phyloP scores from a whole-genome alignment of 2,113 vertebrate genomes.

The Manacus vitellinus region DNA sequence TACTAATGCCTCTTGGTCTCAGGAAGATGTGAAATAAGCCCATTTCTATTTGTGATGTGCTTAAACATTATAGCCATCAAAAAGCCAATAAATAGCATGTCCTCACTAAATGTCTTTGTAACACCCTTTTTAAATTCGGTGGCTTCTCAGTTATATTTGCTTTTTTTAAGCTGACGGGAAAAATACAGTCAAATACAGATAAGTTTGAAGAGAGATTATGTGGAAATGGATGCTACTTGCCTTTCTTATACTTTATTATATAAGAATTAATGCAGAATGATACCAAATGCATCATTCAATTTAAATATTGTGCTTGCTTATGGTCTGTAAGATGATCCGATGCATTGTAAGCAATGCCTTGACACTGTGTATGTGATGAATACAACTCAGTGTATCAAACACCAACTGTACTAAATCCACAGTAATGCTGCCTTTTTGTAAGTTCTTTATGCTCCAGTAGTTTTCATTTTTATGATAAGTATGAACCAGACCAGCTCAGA shows the following conservation, averaged over 20 bases:
- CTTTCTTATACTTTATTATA: slow-evolving; percentile 48
- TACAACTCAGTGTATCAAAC: slow-evolving; percentile 51
- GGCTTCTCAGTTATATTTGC: not conserved
- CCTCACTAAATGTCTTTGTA: not conserved
- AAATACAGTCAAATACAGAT: slow-evolving; percentile 33
- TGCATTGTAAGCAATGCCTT: slow-evolving; percentile 54
- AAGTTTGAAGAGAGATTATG: slow-evolving; percentile 50
- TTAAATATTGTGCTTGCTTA: slow-evolving; percentile 44
- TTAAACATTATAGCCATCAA: slow-evolving; percentile 11
- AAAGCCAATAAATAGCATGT: slow-evolving; percentile 5
- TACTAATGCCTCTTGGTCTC: not conserved
- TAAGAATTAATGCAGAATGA: slow-evolving; percentile 51
- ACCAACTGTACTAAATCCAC: slow-evolving; percentile 56
- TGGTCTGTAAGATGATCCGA: slow-evolving; percentile 11
- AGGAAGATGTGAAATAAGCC: slow-evolving; percentile 23
- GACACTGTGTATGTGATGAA: slow-evolving; percentile 44
- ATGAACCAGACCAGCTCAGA: slow-evolving; percentile 10
- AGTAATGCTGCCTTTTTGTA: slow-evolving; percentile 57
- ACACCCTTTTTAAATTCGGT: slow-evolving; percentile 8
- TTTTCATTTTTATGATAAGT: slow-evolving; percentile 65
- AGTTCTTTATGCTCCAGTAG: slow-evolving; percentile 60
- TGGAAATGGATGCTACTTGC: slow-evolving; percentile 34
- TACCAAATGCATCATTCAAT: slow-evolving; percentile 41
- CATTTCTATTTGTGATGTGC: slow-evolving; percentile 35
- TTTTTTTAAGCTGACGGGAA: slow-evolving; percentile 17